A percentile compares a stretch with the other conserved stretches of the same genome.
phyloP scores from a whole-genome alignment of 2,888 invertebrate genomes.

The Drosophila atripex region DNA sequence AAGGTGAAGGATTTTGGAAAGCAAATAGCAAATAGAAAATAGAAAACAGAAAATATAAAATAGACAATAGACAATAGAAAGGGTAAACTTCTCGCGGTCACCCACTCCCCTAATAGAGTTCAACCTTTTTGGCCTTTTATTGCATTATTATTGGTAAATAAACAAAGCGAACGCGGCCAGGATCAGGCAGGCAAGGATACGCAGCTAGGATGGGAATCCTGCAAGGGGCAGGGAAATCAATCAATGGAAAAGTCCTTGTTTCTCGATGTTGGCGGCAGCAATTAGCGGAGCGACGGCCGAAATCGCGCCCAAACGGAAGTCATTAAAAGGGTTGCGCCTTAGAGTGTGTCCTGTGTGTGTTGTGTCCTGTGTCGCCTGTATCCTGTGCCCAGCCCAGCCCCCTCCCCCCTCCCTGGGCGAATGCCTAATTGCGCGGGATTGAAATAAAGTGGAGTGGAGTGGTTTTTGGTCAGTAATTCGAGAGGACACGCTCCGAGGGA shows the following conservation, averaged over 20 bases:
- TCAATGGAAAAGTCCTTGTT: constrained; percentile 41
- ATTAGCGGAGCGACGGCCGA: constrained; percentile 50
- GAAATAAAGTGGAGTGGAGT: constrained; percentile 20
- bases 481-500: constrained; percentile 48
- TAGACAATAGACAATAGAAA: constrained; percentile 1
- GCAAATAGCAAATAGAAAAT: neutral
- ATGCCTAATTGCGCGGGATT: constrained; percentile 60
- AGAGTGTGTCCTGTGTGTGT: constrained; percentile 28
- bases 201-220: neutral
- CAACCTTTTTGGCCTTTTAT: constrained; percentile 61
- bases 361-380: neutral
- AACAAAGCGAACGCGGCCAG: constrained; percentile 44
- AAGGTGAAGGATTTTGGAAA: neutral
- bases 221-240: constrained; percentile 59
- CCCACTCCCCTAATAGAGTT: constrained; percentile 23
- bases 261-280: constrained; percentile 41
- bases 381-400: constrained; percentile 6
- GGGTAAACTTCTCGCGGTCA: constrained; percentile 49
- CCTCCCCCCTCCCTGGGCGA: neutral
- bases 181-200: constrained; percentile 2
- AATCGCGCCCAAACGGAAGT: constrained; percentile 59
- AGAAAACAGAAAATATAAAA: neutral
- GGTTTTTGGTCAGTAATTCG: constrained; percentile 47
- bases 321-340: constrained; percentile 70
- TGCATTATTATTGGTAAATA: constrained; percentile 68